A percentile compares a stretch with the other conserved stretches of the same genome.
Evolutionary conservation across 2,113 vertebrate species (phyloP).

Genomic region (Deroptyus accipitrinus): DNA sequence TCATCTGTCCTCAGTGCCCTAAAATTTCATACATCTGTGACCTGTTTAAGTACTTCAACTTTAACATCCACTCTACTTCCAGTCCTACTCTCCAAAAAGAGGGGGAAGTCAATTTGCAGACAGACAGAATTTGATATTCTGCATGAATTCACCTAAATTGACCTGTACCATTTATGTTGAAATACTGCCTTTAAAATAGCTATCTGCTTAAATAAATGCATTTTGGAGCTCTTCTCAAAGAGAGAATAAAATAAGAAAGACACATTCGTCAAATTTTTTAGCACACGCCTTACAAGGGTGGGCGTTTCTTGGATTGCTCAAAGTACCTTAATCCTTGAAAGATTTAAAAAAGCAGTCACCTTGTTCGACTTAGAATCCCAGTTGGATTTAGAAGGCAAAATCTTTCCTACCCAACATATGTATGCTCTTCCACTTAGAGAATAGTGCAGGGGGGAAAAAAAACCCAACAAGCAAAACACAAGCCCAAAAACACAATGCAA

Average conservation of each 20-base stretch:
- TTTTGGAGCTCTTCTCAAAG: background rate
- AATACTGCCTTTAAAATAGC: background rate
- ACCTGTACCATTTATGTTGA: background rate
- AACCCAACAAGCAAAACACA: background rate
- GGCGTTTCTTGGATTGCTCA: background rate
- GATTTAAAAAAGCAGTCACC: background rate
- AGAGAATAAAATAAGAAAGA: background rate
- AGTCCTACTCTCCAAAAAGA: background rate
- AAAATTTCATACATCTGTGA: background rate
- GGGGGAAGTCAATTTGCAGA: background rate
- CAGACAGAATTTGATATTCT: background rate
- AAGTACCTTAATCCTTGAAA: background rate
- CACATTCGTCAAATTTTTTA: background rate
- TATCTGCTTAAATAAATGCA: background rate
- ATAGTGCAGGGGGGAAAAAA: rapidly evolving
- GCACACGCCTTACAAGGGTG: background rate
- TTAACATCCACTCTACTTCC: background rate
- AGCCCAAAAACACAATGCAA: background rate
- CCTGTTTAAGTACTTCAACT: background rate
- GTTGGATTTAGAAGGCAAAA: background rate
- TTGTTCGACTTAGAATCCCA: background rate
- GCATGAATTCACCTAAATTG: background rate
- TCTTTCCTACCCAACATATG: background rate
- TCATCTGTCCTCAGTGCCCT: background rate
- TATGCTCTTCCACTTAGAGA: background rate